A percentile compares a stretch with the other conserved stretches of the same genome.
Conservation (phyloP, 35 echinoderm and acorn worm species). For the Ophiothrix spiculata region DNA sequence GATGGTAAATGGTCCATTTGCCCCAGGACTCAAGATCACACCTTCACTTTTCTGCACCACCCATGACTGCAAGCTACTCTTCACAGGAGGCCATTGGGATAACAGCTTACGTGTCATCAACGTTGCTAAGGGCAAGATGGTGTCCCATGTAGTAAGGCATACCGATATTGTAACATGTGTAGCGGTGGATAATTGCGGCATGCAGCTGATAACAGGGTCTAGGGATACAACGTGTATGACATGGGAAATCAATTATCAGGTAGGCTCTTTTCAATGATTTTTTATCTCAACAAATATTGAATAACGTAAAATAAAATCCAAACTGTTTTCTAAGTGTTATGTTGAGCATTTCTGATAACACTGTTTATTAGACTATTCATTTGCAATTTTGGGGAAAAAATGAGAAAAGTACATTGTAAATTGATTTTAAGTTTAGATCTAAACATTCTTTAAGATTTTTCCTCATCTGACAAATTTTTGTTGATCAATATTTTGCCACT, state of each 20-base stretch:
- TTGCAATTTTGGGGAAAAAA: too few relatives aligned
- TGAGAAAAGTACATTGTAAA: too few relatives aligned
- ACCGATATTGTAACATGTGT: conserved; percentile 91
- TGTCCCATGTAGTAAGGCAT: conserved; percentile 76
- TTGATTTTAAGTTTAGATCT: too few relatives aligned
- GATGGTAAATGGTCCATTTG: conserved; percentile 82
- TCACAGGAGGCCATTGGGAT: conserved; percentile 94
- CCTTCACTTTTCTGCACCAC: conserved; percentile 77
- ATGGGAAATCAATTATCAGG: conserved; percentile 96
- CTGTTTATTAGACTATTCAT: too few relatives aligned
- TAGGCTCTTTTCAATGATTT: too few relatives aligned
- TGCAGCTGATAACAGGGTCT: conserved; percentile 96
- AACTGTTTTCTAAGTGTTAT: too few relatives aligned
- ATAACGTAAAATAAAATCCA: too few relatives aligned
- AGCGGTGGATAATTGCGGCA: conserved; percentile 93
- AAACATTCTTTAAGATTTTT: too few relatives aligned
- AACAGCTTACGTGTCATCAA: conserved; percentile 80
- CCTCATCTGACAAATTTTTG: too few relatives aligned
- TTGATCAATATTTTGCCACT: too few relatives aligned
- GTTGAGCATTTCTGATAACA: too few relatives aligned
- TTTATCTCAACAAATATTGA: too few relatives aligned
- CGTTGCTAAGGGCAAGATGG: conserved; percentile 69
- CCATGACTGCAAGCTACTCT: conserved; percentile 85
- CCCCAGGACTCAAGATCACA: conserved; percentile 79
- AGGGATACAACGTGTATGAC: conserved; percentile 98